A percentile compares a stretch with the other conserved stretches of the same genome.
Evolutionary conservation across 2,888 invertebrate genomes (phyloP).

Genomic region (Polymixis flavicincta): DNA sequence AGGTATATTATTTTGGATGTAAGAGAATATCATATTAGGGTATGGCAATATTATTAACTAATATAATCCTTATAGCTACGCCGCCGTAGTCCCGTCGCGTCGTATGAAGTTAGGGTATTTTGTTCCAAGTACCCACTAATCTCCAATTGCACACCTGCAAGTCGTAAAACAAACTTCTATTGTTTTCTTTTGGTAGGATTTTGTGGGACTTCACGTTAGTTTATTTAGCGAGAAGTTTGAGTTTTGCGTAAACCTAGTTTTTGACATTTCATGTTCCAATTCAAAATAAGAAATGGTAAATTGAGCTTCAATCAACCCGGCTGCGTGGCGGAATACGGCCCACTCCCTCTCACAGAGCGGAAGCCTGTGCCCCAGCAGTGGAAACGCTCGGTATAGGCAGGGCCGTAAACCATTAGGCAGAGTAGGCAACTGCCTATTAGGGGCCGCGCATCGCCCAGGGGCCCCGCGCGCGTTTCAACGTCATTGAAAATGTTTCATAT

Average conservation of each 20-base stretch:
- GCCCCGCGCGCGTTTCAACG: too few relatives aligned
- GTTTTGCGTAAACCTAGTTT: not conserved
- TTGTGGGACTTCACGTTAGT: not conserved
- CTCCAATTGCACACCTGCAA: constrained; percentile 79
- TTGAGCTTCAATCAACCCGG: not conserved
- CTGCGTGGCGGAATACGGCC: not conserved
- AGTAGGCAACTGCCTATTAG: too few relatives aligned
- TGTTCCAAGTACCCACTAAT: constrained; percentile 65
- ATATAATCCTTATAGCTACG: too few relatives aligned
- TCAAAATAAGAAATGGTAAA: not conserved
- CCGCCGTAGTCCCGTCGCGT: not conserved
- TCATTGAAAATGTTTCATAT: too few relatives aligned
- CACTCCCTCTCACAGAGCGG: too few relatives aligned
- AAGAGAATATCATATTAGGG: too few relatives aligned
- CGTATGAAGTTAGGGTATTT: constrained; percentile 28
- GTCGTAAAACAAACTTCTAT: constrained; percentile 71
- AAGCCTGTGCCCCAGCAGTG: not conserved
- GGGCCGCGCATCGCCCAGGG: too few relatives aligned
- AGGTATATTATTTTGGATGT: too few relatives aligned
- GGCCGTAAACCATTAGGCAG: too few relatives aligned
- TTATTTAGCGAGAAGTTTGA: not conserved
- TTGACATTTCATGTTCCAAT: not conserved
- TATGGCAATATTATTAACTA: too few relatives aligned
- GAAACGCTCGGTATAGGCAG: not conserved
- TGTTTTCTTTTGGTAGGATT: constrained; percentile 36